Percentiles rank a stretch among this genome's conserved stretches.
Evolutionary conservation across 2,113 vertebrate species (phyloP).

Genomic region (Phylloscopus trochiloides): DNA sequence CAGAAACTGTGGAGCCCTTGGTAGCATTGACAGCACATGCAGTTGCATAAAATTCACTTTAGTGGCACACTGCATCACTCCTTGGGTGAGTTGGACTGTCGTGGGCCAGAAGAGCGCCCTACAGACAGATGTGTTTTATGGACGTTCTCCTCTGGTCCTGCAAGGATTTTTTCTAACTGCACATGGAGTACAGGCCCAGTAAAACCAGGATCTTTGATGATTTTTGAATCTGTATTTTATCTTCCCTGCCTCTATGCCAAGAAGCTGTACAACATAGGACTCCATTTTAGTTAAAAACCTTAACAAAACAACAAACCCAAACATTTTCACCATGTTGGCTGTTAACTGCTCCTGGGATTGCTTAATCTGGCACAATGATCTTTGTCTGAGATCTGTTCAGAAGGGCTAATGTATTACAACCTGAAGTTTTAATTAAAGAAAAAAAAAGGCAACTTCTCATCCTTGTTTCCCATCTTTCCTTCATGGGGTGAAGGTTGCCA

Average conservation of each 20-base stretch:
- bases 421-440: not conserved
- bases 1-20: not conserved
- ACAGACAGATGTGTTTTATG: not conserved
- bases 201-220: not conserved
- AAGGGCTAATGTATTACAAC: not conserved
- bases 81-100: not conserved
- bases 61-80: not conserved
- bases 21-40: fast-evolving
- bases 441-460: not conserved
- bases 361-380: not conserved
- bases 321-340: not conserved
- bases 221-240: not conserved
- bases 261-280: not conserved
- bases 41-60: not conserved
- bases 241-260: not conserved
- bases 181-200: not conserved
- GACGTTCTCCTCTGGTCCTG: not conserved
- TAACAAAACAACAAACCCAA: not conserved
- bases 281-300: not conserved
- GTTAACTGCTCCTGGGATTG: not conserved
- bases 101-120: not conserved
- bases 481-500: not conserved
- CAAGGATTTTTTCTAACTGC: not conserved
- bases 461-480: not conserved
- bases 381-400: not conserved